Conservation (phyloP, 2,888 invertebrate genomes). For the Drosophila kuntzei region DNA sequence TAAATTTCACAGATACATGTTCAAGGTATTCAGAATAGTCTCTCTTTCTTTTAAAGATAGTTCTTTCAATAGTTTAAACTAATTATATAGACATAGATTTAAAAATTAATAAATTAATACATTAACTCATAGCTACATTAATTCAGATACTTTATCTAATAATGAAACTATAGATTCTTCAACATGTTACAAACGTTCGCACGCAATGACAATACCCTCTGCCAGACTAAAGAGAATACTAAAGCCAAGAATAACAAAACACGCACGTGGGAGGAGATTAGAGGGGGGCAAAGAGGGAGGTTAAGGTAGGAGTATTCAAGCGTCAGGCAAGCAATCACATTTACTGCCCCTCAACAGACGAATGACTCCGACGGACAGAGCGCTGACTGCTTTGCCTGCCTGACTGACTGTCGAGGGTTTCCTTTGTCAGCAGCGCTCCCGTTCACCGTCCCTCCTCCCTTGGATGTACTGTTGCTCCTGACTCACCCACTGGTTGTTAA, state of each 20-base stretch:
- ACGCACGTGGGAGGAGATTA: constrained; percentile 33
- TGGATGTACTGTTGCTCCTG: constrained; percentile 1
- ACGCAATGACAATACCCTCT: background rate
- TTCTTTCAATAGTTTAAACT: too few species aligned
- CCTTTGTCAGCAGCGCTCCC: constrained; percentile 25
- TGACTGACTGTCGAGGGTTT: constrained; percentile 34
- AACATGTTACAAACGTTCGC: background rate
- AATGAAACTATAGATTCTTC: background rate
- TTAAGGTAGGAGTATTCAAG: constrained; percentile 14
- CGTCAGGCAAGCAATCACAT: constrained; percentile 64
- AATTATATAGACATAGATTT: too few species aligned
- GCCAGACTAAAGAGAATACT: background rate
- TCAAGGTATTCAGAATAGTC: too few species aligned
- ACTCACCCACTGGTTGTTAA: constrained; percentile 12
- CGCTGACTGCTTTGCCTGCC: constrained; percentile 20
- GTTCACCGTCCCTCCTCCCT: background rate
- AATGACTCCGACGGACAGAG: constrained; percentile 18
- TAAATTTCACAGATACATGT: too few species aligned
- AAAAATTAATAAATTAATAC: too few species aligned
- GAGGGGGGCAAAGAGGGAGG: background rate
- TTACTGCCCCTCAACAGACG: constrained; percentile 61
- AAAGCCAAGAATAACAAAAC: constrained; percentile 40
- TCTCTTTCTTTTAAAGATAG: too few species aligned
- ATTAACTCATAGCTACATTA: too few species aligned
- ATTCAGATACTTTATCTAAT: background rate